Percentiles rank a stretch among this genome's conserved stretches.
phyloP scores from a whole-genome alignment of 2,113 vertebrate species.

The Pagrus major region DNA sequence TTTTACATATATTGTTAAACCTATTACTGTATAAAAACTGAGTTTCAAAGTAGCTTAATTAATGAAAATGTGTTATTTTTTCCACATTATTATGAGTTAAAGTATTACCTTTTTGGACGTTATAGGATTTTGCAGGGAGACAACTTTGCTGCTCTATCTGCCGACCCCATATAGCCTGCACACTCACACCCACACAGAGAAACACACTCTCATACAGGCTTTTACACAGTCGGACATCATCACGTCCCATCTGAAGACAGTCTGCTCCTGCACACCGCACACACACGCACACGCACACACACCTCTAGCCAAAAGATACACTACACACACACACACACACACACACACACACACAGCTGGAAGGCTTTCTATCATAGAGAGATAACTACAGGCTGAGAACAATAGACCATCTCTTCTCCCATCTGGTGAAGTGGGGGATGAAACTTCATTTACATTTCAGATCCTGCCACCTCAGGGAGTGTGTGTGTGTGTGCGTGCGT shows the following conservation, averaged over 20 bases:
- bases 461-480: slow-evolving; percentile 72
- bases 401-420: slow-evolving; percentile 83
- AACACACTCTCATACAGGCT: slow-evolving; percentile 14
- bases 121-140: not conserved
- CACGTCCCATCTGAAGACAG: slow-evolving; percentile 67
- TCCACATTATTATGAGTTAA: not conserved
- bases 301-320: slow-evolving; percentile 32
- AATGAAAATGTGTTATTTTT: no score
- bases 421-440: slow-evolving; percentile 81
- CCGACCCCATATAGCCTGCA: not conserved
- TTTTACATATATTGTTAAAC: not conserved
- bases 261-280: slow-evolving; percentile 34
- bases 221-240: slow-evolving; percentile 51
- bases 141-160: not conserved
- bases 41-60: not conserved
- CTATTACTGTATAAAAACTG: no score
- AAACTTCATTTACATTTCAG: slow-evolving; percentile 83
- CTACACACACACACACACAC: slow-evolving; percentile 43
- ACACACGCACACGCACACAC: slow-evolving; percentile 45
- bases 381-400: slow-evolving; percentile 81
- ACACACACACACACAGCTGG: slow-evolving; percentile 69
- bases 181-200: not conserved
- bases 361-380: slow-evolving; percentile 75
- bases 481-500: slow-evolving; percentile 21
- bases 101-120: not conserved